A percentile compares a stretch with the other conserved stretches of the same genome.
Evolutionary conservation across 1,140 invertebrate genomes (phyloP).

Genomic region (Cyrtorhinus lividipennis): DNA sequence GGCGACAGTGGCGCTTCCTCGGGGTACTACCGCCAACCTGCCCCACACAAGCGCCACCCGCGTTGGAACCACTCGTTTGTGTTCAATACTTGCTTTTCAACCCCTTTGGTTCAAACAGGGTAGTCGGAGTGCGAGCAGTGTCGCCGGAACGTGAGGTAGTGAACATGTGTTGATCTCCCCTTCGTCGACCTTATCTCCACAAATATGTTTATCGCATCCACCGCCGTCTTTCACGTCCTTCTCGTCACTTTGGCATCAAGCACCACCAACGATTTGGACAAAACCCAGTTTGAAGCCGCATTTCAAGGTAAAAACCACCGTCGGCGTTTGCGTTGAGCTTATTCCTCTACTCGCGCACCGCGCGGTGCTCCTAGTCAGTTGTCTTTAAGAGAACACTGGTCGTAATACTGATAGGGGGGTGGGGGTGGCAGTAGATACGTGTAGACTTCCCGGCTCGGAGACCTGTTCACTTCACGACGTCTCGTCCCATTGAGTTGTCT

Average conservation of each 20-base stretch:
- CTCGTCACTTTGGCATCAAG: not conserved
- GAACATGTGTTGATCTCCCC: not conserved
- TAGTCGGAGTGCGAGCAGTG: not conserved
- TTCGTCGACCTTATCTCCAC: not conserved
- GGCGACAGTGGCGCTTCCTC: no score
- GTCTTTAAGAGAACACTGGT: no score
- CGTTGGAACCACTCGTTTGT: no score
- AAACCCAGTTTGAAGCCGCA: constrained; percentile 1
- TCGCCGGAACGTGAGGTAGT: not conserved
- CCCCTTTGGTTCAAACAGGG: not conserved
- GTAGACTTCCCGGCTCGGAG: not conserved
- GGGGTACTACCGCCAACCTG: no score
- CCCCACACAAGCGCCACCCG: no score
- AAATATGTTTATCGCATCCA: not conserved
- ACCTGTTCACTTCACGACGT: not conserved
- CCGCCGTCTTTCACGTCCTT: not conserved
- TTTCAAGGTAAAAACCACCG: not conserved
- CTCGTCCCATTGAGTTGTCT: not conserved
- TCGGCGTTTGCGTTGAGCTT: no score
- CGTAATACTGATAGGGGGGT: no score
- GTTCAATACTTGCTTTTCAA: not conserved
- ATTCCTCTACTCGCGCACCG: not conserved
- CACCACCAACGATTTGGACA: not conserved
- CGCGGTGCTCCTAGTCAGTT: no score
- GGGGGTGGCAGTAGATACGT: not conserved